Evolutionary conservation across 2,113 vertebrate species (phyloP), one percentile per base, ranked within the genome.

Genomic region (Ceuthmochares aereus): DNA sequence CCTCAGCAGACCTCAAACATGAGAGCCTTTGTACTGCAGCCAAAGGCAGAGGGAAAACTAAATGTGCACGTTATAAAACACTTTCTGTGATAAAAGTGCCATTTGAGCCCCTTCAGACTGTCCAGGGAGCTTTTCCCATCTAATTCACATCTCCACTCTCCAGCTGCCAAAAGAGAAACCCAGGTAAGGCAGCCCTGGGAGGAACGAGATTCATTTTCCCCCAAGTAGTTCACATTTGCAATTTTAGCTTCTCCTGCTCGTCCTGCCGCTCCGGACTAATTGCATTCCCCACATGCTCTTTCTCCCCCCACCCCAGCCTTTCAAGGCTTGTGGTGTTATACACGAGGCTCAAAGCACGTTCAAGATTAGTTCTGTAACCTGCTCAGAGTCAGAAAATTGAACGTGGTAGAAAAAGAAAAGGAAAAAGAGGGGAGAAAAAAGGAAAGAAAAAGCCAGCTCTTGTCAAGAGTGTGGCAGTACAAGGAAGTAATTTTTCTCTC

Each of bases 401-500:
- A 92, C 2, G 30, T 17, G 16, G 75, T 55, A 34, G 15, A 13
- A 60, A 60, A 58, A 63, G 30, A 37, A 5, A 5, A 20, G 30
- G n/a, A 37, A 20, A 20, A 23, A 4, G 9, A 34, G 5, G 3
- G 14, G 30, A 17, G 3, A 20, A 12, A 16, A 9, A 42, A 14
- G 42, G n/a, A 69, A 37, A 75, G n/a, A 76, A 79, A 77, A 70
- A 95, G 25, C 34, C 85, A 60, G 86, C 84, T 84, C 82, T 91
- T 45, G 91, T 97, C 91, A 75, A 67, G 93, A 96, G 75, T 20
- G 2, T 63, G 76, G 87, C 55, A 49, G 92, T 90, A 96, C 92
- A 97, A 80, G 89, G 97, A 97, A 96, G 97, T 96, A 93, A 97
- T 97, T 97, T 95, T 96, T 96, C 89, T 96, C 90, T 90, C 69